Evolutionary conservation across 2,888 invertebrate genomes (phyloP), one percentile per base, ranked within the genome.

Genomic region (Pasiphila rectangulata): DNA sequence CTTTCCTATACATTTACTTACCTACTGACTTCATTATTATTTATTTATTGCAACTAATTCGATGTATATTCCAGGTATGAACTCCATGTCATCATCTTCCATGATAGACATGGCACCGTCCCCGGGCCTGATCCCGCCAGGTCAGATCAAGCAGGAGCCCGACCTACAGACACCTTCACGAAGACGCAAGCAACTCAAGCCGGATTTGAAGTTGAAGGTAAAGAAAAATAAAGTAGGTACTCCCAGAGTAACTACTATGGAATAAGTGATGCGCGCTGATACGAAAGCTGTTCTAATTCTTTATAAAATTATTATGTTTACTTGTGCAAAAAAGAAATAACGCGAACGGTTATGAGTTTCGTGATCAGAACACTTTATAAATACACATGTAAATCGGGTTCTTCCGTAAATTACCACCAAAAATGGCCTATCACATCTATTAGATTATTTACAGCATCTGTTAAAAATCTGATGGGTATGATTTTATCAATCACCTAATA

Each of bases 171-270:
- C 93, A 17, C 93, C 94, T 0, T 91, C 92, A 0, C 91, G 95
- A 45, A 92, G 96, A 63, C 95, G 95, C 63, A 93, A 95, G 54
- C 96, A 97, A 82, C 85, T 96, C 38, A 96, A 96, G 71, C 95
- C 96, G 4, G 96, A 97, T 79, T 88, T 96, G 39, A 97, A 97
- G 88, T 89, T 98, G 50, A 89, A 89, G 82, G 89, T 88, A 72
- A 59, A 57, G 44, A 57, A 42, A 36, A 39, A 50, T 39, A 46
- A 43, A 41, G 39, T 44, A 41, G 48, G 49, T 49, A 49, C 49
- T 49, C 49, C 23, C 24, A 40, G 49, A 49, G 49, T 49, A 32
- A 40, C 49, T 49, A 40, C 39, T 40, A 13, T 44, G 40, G 40
- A 21, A 7, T 43, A 40, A 46, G 40, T 34, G 16, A 6, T 25